These are phyloP conservation scores for Notolabrus celidotus DNA, from an alignment of 2,797 vertebrate species.

Conservation along the genomic window DNA sequence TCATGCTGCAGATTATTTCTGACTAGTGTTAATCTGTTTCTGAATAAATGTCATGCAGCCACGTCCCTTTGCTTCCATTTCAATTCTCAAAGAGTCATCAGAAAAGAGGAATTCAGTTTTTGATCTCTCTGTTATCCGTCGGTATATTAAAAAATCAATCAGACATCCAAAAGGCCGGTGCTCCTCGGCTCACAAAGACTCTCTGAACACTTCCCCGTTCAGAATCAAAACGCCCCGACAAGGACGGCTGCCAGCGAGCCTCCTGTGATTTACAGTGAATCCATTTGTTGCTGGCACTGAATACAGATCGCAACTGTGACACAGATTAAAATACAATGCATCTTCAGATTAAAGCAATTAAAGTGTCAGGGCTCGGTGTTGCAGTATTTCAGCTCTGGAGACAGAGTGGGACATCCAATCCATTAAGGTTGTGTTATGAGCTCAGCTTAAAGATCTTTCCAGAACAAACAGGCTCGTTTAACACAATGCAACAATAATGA, in stretches of 20 bases:
- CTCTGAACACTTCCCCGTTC: no score
- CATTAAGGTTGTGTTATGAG: conserved; percentile 54
- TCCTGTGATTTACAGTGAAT: conserved; percentile 40
- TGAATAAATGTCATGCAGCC: no score
- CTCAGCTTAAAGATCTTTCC: conserved; percentile 24
- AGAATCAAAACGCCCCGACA: conserved; percentile 19
- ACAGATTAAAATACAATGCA: conserved; percentile 62
- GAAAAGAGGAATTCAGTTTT: no score
- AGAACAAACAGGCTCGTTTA: conserved; percentile 34
- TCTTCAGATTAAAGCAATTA: conserved; percentile 69
- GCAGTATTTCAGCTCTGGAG: conserved; percentile 26
- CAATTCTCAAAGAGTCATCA: no score
- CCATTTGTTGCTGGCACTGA: conserved; percentile 33
- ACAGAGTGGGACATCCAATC: conserved; percentile 57
- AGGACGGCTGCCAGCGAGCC: conserved; percentile 32
- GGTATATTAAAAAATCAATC: no score
- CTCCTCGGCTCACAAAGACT: no score
- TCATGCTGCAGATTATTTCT: no score
- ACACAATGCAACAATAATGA: conserved; percentile 41
- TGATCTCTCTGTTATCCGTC: neutral
- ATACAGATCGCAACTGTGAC: conserved; percentile 48
- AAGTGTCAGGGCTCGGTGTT: conserved; percentile 47
- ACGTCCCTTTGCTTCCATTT: no score
- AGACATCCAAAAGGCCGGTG: neutral
- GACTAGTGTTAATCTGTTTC: no score